Base-by-base conservation (phyloP, 2,113 vertebrate genomes). In the Neogale vison region DNA sequence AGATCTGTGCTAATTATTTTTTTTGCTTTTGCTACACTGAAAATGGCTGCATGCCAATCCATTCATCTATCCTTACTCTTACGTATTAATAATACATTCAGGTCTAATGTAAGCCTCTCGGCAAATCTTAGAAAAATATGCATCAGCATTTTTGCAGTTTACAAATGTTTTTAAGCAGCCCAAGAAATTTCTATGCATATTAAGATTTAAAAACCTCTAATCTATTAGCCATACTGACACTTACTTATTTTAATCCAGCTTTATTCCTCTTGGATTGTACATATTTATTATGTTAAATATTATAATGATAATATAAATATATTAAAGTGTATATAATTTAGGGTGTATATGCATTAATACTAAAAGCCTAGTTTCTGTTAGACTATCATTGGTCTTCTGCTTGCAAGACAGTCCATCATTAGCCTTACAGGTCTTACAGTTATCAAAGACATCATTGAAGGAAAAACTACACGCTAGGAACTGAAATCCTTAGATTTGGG, bases 241-340 rank as follows among this genome's bases (percentile, higher is more conserved):
- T 95, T 81, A 88, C 61, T 83, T 91, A 55, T 93, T 93, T 96
- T 81, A 97, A 11, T 87, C 23, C 20, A 71, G 8, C 12, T 47
- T 86, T 59, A 55, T 87, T 90, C 31, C 63, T 67, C 24, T 76
- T 36, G 14, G 71, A 74, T 52, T 96, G 65, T n/a, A 72, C 92
- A 72, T 77, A 31, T 69, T 59, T 11, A 36, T 52, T 65, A 59
- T 67, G 85, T 45, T 69, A 69, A 69, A 47, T 45, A 83, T 59
- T 74, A 34, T 52, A 57, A 69, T 34, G 31, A 34, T 69, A 69
- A 69, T 69, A 69, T 36, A 69, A n/a, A 69, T n/a, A 69, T n/a
- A n/a, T 72, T 47, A 65, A 95, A 72, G 17, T 45, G 47, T 79
- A 45, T 59, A 24, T 88, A 34, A 80, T 69, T 50, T 90, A 90